Base-by-base conservation (phyloP, 2,797 vertebrate species). In the Crax fasciolata region DNA sequence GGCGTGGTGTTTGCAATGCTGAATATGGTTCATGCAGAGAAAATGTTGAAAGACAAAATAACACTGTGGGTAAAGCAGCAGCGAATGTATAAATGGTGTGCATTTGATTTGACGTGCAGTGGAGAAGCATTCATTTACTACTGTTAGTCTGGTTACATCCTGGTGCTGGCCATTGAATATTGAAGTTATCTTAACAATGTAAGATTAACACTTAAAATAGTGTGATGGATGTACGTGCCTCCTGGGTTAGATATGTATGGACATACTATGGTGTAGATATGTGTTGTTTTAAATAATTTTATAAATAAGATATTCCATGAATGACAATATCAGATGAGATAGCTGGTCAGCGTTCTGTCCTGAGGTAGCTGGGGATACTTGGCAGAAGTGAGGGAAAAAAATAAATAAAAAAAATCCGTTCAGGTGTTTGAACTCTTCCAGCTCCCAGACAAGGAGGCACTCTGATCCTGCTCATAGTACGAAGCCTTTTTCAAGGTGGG, bases 71-170 rank as follows among this genome's bases (percentile, higher is more conserved):
- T 44, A 54, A 78, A 43, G 49, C 30, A 74, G 59, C 46, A 70
- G 73, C 28, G 48, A 14, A 30, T 43, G 49, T 66, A 15, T 27
- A 63, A 86, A 35, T 77, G 21, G 20, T 75, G 49, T n/a, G 0
- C 48, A 13, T 66, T 49, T 91, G 44, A 68, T 46, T 46, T 66
- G 80, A 62, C 70, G 11, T 11, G 0, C 13, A 17, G n/a, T 10
- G 30, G 27, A 61, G 59, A 44, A 27, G 14, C 35, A 2, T 17
- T 23, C 0, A 0, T 18, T 62, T 30, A 27, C 27, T 58, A 13
- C 6, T n/a, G 52, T 78, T 15, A 25, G 35, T 44, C 6, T 24
- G 24, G 13, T 32, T 74, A 27, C 20, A n/a, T 59, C 23, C 27
- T 41, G 20, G 16, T 41, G 58, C 71, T 75, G 49, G 27, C 27